Base-by-base conservation (phyloP, 2,888 invertebrate genomes). In the Papilio elwesi region DNA sequence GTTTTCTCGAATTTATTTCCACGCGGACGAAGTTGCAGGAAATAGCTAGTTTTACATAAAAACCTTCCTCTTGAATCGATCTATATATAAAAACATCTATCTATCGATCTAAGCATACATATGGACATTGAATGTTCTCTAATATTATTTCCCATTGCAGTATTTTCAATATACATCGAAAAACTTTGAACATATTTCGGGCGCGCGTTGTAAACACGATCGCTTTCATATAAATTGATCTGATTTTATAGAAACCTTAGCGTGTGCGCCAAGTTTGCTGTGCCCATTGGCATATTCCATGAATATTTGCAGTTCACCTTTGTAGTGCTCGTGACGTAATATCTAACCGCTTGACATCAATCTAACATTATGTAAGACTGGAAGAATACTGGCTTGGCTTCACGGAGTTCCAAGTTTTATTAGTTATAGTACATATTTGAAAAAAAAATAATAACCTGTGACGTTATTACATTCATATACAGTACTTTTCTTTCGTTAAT, bases 171-270 rank as follows among this genome's bases (percentile, higher is more conserved):
- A 57, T 9, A 38, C 36, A 57, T 69, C 13, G 15, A 38, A 51
- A 43, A 68, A 70, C n/a, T 68, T 49, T 47, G 48, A 64, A 9
- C 55, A 64, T 70, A 70, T 48, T n/a, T 48, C 53, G 64, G 63
- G 12, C 10, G 51, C 26, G 47, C 47, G 26, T 64, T 64, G 70
- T 53, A 64, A 63, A 70, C 52, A 48, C n/a, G 70, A 15, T 26
- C 53, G 64, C 57, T 71, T 65, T 71, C 70, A 65, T 71, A 65
- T 65, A 65, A 57, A 65, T 65, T 71, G 65, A 49, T 48, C 57
- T 55, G 65, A 65, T 71, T 64, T 70, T 53, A 55, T 55, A 64
- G 53, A 43, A 49, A 71, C 16, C 26, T 48, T 43, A 52, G 10
- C 11, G 47, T n/a, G 9, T 13, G 52, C 13, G 70, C 70, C 70